phyloP scores from a whole-genome alignment of 2,113 vertebrate genomes.

The Lophura nycthemera region DNA sequence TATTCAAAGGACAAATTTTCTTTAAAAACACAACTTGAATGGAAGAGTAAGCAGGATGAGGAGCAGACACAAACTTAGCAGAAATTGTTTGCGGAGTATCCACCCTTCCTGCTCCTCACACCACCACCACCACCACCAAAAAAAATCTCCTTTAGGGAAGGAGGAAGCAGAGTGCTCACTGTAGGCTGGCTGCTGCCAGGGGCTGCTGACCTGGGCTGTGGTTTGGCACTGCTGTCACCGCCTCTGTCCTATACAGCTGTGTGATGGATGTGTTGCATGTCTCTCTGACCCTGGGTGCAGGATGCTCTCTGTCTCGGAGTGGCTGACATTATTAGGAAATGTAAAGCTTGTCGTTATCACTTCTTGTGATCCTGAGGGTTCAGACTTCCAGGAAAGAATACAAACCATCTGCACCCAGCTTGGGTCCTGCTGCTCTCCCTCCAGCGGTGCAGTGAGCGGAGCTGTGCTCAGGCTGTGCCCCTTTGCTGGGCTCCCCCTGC shows the following conservation, averaged over 20 bases:
- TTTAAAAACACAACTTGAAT: background rate
- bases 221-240: slow-evolving; percentile 35
- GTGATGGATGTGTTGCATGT: background rate
- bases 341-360: background rate
- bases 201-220: slow-evolving; percentile 40
- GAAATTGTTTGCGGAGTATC: slow-evolving; percentile 39
- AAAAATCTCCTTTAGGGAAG: slow-evolving; percentile 40
- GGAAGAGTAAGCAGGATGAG: slow-evolving; percentile 28
- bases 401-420: background rate
- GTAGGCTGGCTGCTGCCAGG: slow-evolving; percentile 47
- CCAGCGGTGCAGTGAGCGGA: too few relatives aligned
- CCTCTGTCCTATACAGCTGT: background rate
- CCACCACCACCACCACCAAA: background rate
- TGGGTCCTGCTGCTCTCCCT: background rate
- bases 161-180: background rate
- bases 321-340: background rate
- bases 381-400: background rate
- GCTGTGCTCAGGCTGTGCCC: background rate
- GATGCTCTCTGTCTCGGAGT: background rate
- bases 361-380: background rate
- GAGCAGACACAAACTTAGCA: slow-evolving; percentile 19
- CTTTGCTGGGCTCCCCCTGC: background rate
- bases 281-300: background rate
- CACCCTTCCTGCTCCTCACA: background rate
- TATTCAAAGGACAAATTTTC: background rate